Percentiles rank a stretch among this genome's conserved stretches.
Conservation (phyloP, 2,113 vertebrate genomes). For the Chloropsis hardwickii region DNA sequence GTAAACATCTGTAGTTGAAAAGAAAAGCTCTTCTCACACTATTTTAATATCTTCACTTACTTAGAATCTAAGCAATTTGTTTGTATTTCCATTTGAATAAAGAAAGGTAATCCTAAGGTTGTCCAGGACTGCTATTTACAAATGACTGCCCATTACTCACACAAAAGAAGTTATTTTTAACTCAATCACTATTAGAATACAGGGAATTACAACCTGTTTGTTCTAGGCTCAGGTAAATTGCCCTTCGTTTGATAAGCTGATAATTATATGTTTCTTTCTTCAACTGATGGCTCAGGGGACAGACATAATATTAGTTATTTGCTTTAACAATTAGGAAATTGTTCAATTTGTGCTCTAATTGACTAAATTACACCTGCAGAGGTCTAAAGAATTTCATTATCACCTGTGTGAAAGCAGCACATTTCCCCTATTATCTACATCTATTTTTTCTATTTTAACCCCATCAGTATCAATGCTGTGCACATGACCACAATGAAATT, state of each 20-base stretch:
- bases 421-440: background rate
- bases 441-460: background rate
- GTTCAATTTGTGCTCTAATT: slow-evolving; percentile 45
- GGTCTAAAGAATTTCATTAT: slow-evolving; percentile 45
- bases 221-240: background rate
- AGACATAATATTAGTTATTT: slow-evolving; percentile 32
- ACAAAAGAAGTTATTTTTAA: slow-evolving; percentile 48
- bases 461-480: background rate
- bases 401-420: background rate
- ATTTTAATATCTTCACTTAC: background rate
- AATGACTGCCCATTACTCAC: slow-evolving; percentile 14
- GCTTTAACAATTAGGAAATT: slow-evolving; percentile 42
- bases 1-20: background rate
- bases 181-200: background rate
- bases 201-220: slow-evolving; percentile 24
- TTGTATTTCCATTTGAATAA: background rate
- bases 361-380: slow-evolving; percentile 31
- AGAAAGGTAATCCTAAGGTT: background rate
- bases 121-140: slow-evolving; percentile 23
- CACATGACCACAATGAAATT: background rate
- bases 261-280: slow-evolving; percentile 59
- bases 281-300: background rate
- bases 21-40: background rate
- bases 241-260: slow-evolving; percentile 28
- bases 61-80: slow-evolving; percentile 42